Conservation (phyloP, 2,888 invertebrate species). For the Drosophila kambysellisi region DNA sequence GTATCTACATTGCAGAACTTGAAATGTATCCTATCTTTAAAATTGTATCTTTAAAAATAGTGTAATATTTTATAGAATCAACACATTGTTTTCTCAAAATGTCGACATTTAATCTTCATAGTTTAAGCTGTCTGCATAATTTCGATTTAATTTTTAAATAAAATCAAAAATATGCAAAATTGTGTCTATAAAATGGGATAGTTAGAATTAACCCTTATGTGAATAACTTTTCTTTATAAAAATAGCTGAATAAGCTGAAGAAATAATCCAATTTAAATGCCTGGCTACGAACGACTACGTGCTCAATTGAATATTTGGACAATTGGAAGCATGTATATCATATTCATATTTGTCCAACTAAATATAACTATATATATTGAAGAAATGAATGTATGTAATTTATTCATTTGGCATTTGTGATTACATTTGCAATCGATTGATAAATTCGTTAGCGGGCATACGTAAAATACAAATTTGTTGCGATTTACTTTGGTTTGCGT, state of each 20-base stretch:
- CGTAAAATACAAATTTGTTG: constrained; percentile 37
- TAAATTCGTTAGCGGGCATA: constrained; percentile 73
- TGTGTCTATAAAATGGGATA: background rate
- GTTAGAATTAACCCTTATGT: background rate
- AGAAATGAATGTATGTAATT: constrained; percentile 3
- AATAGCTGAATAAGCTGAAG: background rate
- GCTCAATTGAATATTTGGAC: background rate
- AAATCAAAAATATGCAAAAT: background rate
- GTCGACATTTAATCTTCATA: background rate
- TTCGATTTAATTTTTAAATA: background rate
- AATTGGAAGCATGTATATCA: background rate
- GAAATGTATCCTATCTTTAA: background rate
- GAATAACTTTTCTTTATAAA: background rate
- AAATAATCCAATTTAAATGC: constrained; percentile 9
- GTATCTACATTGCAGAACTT: background rate
- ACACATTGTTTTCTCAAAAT: background rate
- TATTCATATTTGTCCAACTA: constrained; percentile 9
- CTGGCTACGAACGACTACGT: constrained; percentile 4
- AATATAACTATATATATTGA: constrained; percentile 6
- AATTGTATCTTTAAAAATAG: background rate
- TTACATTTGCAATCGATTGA: constrained; percentile 65
- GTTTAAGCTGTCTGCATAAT: background rate
- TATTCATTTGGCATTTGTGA: constrained; percentile 25
- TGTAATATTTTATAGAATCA: background rate
- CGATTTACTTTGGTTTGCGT: constrained; percentile 20